Base-by-base conservation (phyloP, 2,888 invertebrate genomes). In the Lamellibrachia columna region DNA sequence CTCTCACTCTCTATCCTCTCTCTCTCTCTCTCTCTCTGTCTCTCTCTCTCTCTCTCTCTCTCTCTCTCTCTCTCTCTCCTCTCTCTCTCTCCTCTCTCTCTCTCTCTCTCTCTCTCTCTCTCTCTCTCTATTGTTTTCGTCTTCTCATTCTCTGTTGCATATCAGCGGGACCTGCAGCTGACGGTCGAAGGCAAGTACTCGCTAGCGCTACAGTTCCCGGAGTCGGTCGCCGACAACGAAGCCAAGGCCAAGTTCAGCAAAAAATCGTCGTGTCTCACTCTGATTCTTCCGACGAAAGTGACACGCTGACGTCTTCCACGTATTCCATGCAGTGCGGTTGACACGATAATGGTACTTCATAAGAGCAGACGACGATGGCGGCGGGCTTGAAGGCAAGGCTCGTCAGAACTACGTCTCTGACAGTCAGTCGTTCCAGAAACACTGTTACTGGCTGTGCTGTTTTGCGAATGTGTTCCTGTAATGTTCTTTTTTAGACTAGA, bases 181-280 rank as follows among this genome's bases (percentile, higher is more conserved):
- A 52, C 93, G 53, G 95, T 95, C 7, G 94, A 94, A 90, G 95
- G 94, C 9, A 94, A 93, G 75, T 95, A 95, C 92, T 94, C 94
- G 90, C 94, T 95, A n/a, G 94, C 94, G n/a, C 93, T 95, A 15
- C 92, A 93, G 28, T 93, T 95, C 40, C 95, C 95, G 22, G 92
- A 93, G 58, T 55, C 60, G 40, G 94, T 95, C 90, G 93, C 94
- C 11, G 95, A 95, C 53, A 93, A 94, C 1, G 92, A 94, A 52
- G 94, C 95, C 3, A 92, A 93, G 53, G 96, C 96, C 8, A 95
- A 95, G 92, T 96, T 96, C 93, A 95, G 94, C 93, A 95, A 95
- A 93, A 96, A 95, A 92, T 93, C 94, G 9, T 94, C 95, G 28
- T 91, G 93, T 28, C 93, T 96, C 90, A 95, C 94, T 3, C 90